Evolutionary conservation across 2,797 vertebrate genomes (phyloP), one percentile per base, ranked within the genome.

Genomic region (Nothura maculosa): DNA sequence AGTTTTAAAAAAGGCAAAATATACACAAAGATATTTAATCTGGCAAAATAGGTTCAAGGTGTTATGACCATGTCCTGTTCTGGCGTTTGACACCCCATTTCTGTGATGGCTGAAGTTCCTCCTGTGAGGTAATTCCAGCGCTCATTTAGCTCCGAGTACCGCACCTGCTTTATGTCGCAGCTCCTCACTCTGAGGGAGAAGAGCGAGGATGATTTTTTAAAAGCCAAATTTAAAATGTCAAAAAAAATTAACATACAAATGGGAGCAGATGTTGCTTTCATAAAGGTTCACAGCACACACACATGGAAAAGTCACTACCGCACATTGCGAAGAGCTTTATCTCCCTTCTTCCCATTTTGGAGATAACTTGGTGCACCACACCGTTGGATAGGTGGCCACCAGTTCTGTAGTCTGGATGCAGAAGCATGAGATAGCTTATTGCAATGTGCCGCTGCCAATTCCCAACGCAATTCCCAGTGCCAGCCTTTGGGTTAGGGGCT

Each of bases 181-280:
- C 58, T 92, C 79, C 82, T 92, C 45, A 84, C 47, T 92, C 68
- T 6, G 62, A 79, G 38, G 70, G 66, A 92, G n/a, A 85, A 81
- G 42, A 85, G 55, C 85, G 62, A 84, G 52, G 76, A 91, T 43
- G 28, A 72, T 58, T 92, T 93, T 92, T 91, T 64, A 81, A 90
- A 94, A 94, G 80, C 77, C 93, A 88, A 81, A 93, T 87, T 93
- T 92, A 82, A 86, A 95, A 94, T 92, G 78, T 85, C 68, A 85
- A 82, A 73, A 73, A 60, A 88, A 91, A 91, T 94, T 94, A 96
- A 52, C 96, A 97, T 96, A 93, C 91, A 96, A 96, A 96, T 96
- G 66, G 77, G 42, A 96, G 75, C 92, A 97, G 96, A 96, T 96
- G 96, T 85, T 92, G 80, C 85, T 92, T 94, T 96, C 84, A 87